Base-by-base conservation (phyloP, 2,113 vertebrate genomes). In the Lepisosteus oculatus region DNA sequence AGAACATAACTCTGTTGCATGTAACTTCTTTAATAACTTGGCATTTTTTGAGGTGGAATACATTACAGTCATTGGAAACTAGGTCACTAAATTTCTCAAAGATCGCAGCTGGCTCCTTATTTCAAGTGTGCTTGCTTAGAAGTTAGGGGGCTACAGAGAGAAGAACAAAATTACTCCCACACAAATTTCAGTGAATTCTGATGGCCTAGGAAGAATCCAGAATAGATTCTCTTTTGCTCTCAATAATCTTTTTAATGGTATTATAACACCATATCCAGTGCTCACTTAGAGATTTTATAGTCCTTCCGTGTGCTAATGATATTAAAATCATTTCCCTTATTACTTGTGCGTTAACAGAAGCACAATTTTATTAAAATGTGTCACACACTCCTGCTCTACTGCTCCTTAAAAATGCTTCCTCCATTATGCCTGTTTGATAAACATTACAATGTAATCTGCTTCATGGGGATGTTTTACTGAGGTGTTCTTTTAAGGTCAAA, bases 41-140 rank as follows among this genome's bases (percentile, higher is more conserved):
- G 12, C 6, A 7, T 70, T 8, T 29, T 41, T 68, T 12, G 44
- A 70, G 12, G 12, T 43, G 43, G 54, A 70, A 43, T 61, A 70
- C 68, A 70, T 70, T 70, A 57, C 68, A 61, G 59, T 47, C 41
- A 45, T 71, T 43, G 8, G 43, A 71, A 71, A 61, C 55, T 62
- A 71, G 69, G 69, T 71, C 57, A 47, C 6, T 14, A 15, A 56
- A n/a, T 63, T 71, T 63, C 69, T 63, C 67, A 56, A 17, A 43
- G 55, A 59, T 57, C 57, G 51, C 56, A 57, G 42, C 44, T 62
- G 43, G 4, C 69, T 13, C 43, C 42, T 65, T 47, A 44, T 42
- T 5, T 57, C 54, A 69, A 43, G 47, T 42, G 11, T 14, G n/a
- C 17, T 55, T 54, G 15, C 66, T 51, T 6, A 59, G 57, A 68